These are phyloP conservation scores for Ptilorrhoa leucosticta DNA, from an alignment of 2,113 vertebrate species.

Conservation along the genomic window DNA sequence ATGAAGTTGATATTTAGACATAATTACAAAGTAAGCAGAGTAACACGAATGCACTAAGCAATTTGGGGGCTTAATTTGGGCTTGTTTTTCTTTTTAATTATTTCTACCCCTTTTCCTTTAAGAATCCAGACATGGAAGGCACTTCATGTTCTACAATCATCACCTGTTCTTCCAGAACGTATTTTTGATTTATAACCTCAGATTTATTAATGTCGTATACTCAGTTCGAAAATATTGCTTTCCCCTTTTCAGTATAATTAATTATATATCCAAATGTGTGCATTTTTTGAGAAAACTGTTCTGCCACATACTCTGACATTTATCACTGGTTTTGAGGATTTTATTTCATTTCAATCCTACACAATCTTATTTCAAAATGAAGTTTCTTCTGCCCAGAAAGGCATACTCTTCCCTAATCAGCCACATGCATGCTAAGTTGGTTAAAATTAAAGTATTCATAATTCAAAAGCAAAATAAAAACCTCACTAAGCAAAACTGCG, in stretches of 20 bases:
- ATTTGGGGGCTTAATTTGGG: neutral
- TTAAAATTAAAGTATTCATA: neutral
- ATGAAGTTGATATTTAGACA: neutral
- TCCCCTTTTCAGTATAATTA: neutral
- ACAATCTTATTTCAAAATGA: neutral
- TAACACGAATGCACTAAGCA: neutral
- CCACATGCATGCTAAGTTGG: neutral
- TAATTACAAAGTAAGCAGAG: neutral
- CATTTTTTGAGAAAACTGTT: neutral
- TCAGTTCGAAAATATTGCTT: neutral
- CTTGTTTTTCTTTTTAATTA: neutral
- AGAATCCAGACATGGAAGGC: neutral
- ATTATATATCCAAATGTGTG: neutral
- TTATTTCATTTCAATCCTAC: neutral
- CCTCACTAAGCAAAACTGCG: neutral
- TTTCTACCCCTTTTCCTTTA: neutral
- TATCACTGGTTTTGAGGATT: neutral
- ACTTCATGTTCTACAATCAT: neutral
- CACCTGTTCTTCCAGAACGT: neutral
- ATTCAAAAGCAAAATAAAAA: neutral
- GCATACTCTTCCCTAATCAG: neutral
- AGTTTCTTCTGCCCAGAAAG: neutral
- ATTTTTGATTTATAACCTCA: neutral
- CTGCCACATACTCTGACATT: neutral
- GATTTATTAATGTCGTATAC: neutral